phyloP scores from a whole-genome alignment of 2,888 invertebrate genomes.

The Tupiocoris notatus region DNA sequence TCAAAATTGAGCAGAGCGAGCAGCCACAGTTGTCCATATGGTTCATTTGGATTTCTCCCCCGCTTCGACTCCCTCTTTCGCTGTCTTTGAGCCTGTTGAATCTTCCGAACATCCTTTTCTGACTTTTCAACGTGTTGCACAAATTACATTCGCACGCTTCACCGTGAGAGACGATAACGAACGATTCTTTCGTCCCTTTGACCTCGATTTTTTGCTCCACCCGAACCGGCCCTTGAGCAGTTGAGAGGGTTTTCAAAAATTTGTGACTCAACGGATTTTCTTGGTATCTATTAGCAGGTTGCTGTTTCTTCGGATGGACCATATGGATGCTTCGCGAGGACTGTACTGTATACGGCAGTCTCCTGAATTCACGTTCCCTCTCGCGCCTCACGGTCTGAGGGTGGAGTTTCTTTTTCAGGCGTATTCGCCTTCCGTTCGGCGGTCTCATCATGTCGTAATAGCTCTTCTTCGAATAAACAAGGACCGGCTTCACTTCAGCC shows the following conservation, averaged over 20 bases:
- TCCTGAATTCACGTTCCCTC: no score
- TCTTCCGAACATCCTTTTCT: neutral
- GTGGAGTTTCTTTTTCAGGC: neutral
- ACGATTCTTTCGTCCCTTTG: conserved; percentile 1
- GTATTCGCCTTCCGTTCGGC: neutral
- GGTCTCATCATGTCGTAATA: neutral
- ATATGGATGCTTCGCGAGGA: no score
- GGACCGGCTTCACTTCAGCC: neutral
- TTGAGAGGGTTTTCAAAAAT: conserved; percentile 7
- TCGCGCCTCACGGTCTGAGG: neutral
- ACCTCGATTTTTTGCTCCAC: conserved; percentile 17
- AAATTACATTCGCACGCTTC: conserved; percentile 16
- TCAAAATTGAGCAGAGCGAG: neutral
- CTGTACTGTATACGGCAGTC: no score
- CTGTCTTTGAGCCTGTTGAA: neutral
- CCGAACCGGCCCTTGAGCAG: conserved; percentile 7
- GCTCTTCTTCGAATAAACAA: neutral
- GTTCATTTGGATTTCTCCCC: no score
- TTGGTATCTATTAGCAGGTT: neutral
- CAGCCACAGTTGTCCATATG: conserved; percentile 2
- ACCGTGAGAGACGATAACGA: conserved; percentile 13
- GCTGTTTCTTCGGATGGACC: no score
- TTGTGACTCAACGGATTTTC: conserved; percentile 2
- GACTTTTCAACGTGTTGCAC: conserved; percentile 3
- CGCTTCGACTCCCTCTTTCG: no score